phyloP scores from a whole-genome alignment of 2,113 vertebrate species.

The Hylia prasina region DNA sequence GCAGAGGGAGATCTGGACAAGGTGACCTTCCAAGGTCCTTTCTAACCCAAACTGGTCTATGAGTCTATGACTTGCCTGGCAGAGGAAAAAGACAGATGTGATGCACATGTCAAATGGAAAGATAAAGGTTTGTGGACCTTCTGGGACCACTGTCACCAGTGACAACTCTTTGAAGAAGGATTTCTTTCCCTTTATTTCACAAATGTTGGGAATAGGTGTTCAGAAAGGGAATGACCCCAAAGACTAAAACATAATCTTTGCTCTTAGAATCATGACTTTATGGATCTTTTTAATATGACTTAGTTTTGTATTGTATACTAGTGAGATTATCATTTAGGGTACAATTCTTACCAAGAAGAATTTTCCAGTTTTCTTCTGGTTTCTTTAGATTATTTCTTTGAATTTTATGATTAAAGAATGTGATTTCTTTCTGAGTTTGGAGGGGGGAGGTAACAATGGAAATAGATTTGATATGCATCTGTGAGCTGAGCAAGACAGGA shows the following conservation, averaged over 20 bases:
- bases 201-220: not conserved
- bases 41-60: not conserved
- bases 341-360: not conserved
- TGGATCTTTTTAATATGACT: not conserved
- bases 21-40: not conserved
- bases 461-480: not conserved
- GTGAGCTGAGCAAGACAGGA: not conserved
- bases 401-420: not conserved
- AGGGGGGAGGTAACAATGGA: not conserved
- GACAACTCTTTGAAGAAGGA: not conserved
- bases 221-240: not conserved
- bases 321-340: not conserved
- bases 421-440: not conserved
- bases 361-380: not conserved
- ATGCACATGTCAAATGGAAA: not conserved
- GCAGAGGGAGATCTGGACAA: fast-evolving
- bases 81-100: not conserved
- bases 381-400: not conserved
- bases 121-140: not conserved
- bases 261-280: not conserved
- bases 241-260: not conserved
- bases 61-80: not conserved
- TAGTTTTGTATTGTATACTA: not conserved
- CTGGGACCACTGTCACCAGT: not conserved
- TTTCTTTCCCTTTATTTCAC: not conserved